phyloP scores from a whole-genome alignment of 35 echinoderm and acorn worm species.

The Heliocidaris erythrogramma region DNA sequence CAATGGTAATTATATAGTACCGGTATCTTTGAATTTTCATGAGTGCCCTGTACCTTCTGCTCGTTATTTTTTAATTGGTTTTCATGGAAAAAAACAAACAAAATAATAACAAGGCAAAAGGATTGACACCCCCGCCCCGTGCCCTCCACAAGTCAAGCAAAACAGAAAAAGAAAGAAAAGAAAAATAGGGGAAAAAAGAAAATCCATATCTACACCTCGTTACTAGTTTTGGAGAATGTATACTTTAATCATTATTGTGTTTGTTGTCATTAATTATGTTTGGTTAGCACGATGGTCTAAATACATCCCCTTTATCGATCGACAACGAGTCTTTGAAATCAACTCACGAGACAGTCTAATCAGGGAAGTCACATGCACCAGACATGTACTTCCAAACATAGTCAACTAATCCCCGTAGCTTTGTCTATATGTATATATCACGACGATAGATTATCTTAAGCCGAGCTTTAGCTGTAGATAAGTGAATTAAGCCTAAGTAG shows the following conservation, averaged over 20 bases:
- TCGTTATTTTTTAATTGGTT: too few species aligned
- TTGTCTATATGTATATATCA: neutral
- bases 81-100: too few species aligned
- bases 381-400: neutral
- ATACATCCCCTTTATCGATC: neutral
- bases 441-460: neutral
- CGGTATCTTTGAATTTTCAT: too few species aligned
- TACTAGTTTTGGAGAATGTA: neutral
- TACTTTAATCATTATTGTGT: neutral
- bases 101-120: too few species aligned
- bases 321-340: neutral
- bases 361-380: too few species aligned
- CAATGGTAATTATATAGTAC: too few species aligned
- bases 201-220: too few species aligned
- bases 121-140: too few species aligned
- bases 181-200: too few species aligned
- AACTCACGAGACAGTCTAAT: neutral
- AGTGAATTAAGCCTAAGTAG: neutral
- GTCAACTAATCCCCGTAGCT: neutral
- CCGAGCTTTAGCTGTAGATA: neutral
- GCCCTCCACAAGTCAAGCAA: too few species aligned
- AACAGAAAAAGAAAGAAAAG: too few species aligned
- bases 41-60: too few species aligned
- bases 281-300: neutral
- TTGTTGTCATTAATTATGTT: neutral